Conservation (phyloP, 2,113 vertebrate genomes). For the Peromyscus californicus region DNA sequence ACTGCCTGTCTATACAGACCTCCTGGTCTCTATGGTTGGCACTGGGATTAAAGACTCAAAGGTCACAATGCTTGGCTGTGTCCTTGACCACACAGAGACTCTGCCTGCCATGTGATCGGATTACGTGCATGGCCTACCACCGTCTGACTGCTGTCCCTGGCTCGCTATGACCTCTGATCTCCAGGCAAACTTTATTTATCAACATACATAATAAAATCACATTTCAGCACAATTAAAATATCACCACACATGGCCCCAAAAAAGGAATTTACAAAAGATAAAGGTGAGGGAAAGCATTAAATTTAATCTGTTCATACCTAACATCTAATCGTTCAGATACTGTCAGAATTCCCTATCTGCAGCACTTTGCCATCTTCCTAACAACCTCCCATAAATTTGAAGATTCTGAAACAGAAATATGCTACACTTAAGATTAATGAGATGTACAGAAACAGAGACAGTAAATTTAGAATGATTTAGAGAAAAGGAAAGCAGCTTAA, state of each 20-base stretch:
- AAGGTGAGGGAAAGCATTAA: conserved; percentile 30
- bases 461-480: conserved; percentile 44
- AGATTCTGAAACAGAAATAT: conserved; percentile 38
- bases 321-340: conserved; percentile 48
- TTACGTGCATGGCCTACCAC: too few species aligned
- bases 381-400: conserved; percentile 18
- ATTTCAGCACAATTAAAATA: too few species aligned
- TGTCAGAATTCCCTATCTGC: conserved; percentile 29
- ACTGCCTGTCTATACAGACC: too few species aligned
- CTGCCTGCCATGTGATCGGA: too few species aligned
- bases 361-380: conserved; percentile 50
- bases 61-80: too few species aligned
- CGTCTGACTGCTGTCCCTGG: too few species aligned
- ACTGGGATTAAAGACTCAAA: too few species aligned
- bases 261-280: conserved; percentile 37
- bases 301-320: conserved; percentile 45
- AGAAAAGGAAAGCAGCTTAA: neutral
- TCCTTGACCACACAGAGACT: too few species aligned
- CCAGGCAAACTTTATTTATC: too few species aligned
- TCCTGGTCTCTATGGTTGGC: too few species aligned
- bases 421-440: conserved; percentile 35
- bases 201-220: too few species aligned
- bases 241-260: neutral
- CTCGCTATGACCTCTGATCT: too few species aligned
- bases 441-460: neutral